A percentile compares a stretch with the other conserved stretches of the same genome.
phyloP scores from a whole-genome alignment of 2,797 vertebrate genomes.

The Tamandua tetradactyla region DNA sequence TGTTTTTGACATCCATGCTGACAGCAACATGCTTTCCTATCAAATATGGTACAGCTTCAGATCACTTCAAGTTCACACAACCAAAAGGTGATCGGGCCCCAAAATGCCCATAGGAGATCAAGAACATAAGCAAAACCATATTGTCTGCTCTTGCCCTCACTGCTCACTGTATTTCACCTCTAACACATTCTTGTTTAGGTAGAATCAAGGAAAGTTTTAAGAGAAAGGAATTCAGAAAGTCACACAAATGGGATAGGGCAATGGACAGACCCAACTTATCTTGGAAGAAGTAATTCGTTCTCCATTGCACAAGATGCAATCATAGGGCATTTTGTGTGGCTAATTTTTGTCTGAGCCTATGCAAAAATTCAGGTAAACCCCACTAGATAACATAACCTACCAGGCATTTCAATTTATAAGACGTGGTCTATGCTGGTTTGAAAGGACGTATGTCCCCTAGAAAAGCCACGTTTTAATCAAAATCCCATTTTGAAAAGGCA shows the following conservation, averaged over 20 bases:
- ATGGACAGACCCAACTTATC: not conserved
- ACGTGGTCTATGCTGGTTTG: too few species aligned
- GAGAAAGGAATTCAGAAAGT: not conserved
- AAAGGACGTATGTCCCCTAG: too few species aligned
- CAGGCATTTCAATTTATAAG: not conserved
- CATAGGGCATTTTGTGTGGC: not conserved
- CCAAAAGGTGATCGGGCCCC: not conserved
- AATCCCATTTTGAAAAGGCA: too few species aligned
- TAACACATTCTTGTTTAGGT: not conserved
- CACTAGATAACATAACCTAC: not conserved
- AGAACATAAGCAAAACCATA: not conserved
- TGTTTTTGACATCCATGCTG: not conserved
- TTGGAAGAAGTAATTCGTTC: not conserved
- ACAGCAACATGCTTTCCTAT: not conserved
- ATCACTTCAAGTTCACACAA: constrained; percentile 18
- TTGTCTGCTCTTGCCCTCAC: not conserved
- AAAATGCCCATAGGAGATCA: not conserved
- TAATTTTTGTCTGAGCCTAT: not conserved
- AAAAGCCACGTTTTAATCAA: too few species aligned
- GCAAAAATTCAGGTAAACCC: not conserved
- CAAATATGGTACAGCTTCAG: not conserved
- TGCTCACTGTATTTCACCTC: not conserved
- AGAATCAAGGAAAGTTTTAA: not conserved
- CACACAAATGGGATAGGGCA: not conserved
- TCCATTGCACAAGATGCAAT: not conserved